These are phyloP conservation scores for Ophiodon elongatus DNA, from an alignment of 2,113 vertebrate genomes.

Conservation along the genomic window DNA sequence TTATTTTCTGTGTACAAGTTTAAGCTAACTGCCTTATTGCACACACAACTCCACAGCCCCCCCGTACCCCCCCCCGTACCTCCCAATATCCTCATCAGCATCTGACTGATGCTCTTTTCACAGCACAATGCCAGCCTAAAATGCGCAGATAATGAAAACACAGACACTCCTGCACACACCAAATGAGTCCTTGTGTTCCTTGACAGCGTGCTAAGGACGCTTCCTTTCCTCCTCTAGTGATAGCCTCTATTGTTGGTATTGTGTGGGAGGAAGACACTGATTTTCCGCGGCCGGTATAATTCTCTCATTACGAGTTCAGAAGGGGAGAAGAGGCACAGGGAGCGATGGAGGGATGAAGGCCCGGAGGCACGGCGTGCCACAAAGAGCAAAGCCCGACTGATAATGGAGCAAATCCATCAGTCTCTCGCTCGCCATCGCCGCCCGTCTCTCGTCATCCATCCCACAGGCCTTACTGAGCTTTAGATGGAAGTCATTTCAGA, in stretches of 20 bases:
- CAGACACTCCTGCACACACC: conserved; percentile 26
- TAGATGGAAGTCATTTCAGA: conserved; percentile 62
- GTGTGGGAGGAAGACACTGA: conserved; percentile 67
- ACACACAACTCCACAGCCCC: conserved; percentile 5
- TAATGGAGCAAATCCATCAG: conserved; percentile 78
- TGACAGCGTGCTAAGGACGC: conserved; percentile 40
- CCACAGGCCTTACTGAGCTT: conserved; percentile 35
- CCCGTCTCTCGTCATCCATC: conserved; percentile 45
- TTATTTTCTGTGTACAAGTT: neutral
- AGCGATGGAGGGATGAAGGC: conserved; percentile 51
- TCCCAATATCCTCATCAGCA: conserved; percentile 7
- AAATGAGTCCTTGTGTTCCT: conserved; percentile 39
- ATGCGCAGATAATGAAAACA: conserved; percentile 63
- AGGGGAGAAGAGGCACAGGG: conserved; percentile 38
- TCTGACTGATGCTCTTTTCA: conserved; percentile 29
- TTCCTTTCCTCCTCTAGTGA: conserved; percentile 56
- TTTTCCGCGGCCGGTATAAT: conserved; percentile 71
- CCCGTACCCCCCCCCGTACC: too few species aligned
- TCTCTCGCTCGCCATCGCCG: conserved; percentile 41
- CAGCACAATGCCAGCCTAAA: conserved; percentile 31
- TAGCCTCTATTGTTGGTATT: conserved; percentile 62
- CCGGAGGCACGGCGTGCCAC: conserved; percentile 52
- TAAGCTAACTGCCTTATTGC: conserved; percentile 16
- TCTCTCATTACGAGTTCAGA: conserved; percentile 79
- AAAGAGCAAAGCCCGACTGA: conserved; percentile 67